Evolutionary conservation across 2,797 vertebrate species (phyloP).

Genomic region (Clarias laeviceps): DNA sequence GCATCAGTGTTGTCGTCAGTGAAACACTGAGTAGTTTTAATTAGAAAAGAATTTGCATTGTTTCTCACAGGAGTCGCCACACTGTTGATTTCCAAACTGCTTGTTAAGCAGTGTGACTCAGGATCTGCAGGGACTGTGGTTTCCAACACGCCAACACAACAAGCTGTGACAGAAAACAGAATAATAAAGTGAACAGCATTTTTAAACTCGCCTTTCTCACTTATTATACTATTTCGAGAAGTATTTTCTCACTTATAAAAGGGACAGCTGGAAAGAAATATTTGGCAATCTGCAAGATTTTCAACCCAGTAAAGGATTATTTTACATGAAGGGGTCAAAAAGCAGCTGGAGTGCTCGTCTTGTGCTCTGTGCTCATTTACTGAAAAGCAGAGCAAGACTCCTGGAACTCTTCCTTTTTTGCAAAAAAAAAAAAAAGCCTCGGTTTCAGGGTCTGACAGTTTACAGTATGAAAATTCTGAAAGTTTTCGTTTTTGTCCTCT

Average conservation of each 20-base stretch:
- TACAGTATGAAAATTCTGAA: background rate
- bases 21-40: constrained; percentile 33
- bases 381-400: background rate
- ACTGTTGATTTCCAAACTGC: constrained; percentile 26
- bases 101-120: constrained; percentile 38
- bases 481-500: background rate
- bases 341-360: constrained; percentile 30
- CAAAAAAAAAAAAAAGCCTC: background rate
- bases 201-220: background rate
- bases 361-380: constrained; percentile 25
- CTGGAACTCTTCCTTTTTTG: constrained; percentile 35
- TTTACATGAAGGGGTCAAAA: constrained; percentile 31
- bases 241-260: constrained; percentile 11
- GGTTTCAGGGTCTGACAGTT: background rate
- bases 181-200: constrained; percentile 26
- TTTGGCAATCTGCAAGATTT: background rate
- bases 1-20: constrained; percentile 14
- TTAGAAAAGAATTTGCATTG: constrained; percentile 30
- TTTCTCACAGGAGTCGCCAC: constrained; percentile 12
- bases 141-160: constrained; percentile 36
- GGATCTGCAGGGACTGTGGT: constrained; percentile 28
- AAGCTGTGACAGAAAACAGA: constrained; percentile 19
- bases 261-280: background rate
- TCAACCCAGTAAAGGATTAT: constrained; percentile 10
- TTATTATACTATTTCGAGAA: constrained; percentile 16